Percentiles rank a stretch among this genome's conserved stretches.
Evolutionary conservation across 2,888 invertebrate genomes (phyloP).

Genomic region (Heliothis peltigera): DNA sequence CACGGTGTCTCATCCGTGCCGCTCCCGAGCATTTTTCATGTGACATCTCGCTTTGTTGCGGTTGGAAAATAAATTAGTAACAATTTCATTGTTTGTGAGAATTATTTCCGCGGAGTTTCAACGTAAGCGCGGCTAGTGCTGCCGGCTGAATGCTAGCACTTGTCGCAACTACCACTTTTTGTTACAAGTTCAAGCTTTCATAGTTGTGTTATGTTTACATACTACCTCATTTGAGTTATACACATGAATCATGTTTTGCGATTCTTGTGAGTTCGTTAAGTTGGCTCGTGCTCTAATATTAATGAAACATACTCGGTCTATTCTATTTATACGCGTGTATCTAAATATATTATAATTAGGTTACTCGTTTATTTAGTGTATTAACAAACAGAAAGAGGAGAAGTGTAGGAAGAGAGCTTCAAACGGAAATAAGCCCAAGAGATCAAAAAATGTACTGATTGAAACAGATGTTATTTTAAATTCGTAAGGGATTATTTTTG

Average conservation of each 20-base stretch:
- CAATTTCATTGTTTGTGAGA: conserved; percentile 89
- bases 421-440: too few species aligned
- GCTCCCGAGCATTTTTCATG: conserved; percentile 86
- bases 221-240: conserved; percentile 40
- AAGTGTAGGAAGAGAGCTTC: too few species aligned
- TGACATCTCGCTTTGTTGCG: conserved; percentile 89
- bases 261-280: conserved; percentile 29
- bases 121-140: conserved; percentile 58
- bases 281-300: conserved; percentile 18
- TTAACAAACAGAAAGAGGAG: too few species aligned
- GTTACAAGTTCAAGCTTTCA: conserved; percentile 50
- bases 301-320: conserved; percentile 8
- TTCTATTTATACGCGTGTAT: conserved; percentile 3
- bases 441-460: too few species aligned
- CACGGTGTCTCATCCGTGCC: conserved; percentile 79
- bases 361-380: too few species aligned
- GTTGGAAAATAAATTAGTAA: conserved; percentile 89
- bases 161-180: conserved; percentile 61
- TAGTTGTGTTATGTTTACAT: conserved; percentile 51
- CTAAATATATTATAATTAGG: too few species aligned
- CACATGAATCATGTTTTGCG: conserved; percentile 33
- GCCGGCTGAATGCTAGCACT: conserved; percentile 57
- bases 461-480: too few species aligned
- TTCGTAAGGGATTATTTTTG: too few species aligned
- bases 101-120: conserved; percentile 77